Conservation (phyloP, 53 echinoderm and acorn worm genomes). For the Paracentrotus lividus region DNA sequence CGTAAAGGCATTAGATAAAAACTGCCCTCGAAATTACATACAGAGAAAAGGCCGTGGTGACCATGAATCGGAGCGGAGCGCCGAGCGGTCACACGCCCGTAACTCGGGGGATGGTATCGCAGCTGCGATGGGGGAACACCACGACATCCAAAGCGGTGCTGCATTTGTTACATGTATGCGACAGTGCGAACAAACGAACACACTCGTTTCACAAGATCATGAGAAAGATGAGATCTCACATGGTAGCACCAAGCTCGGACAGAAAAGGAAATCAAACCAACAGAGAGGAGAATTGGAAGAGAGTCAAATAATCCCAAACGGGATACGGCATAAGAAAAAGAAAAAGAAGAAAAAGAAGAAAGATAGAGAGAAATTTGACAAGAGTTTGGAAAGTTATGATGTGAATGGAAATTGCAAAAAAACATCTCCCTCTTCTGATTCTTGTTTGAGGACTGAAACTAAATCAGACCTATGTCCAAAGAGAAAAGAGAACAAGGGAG, state of each 20-base stretch:
- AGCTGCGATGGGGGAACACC: conserved; percentile 36
- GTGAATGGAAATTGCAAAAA: conserved; percentile 43
- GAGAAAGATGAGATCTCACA: background rate
- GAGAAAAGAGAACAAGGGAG: conserved; percentile 11
- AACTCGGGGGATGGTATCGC: background rate
- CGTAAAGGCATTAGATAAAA: background rate
- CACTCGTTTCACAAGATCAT: background rate
- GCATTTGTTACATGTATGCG: background rate
- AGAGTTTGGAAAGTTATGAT: conserved; percentile 4
- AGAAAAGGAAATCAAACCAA: background rate
- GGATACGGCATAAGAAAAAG: conserved; percentile 43
- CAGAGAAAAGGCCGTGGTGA: background rate
- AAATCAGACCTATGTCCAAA: conserved; percentile 8
- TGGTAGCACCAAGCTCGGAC: background rate
- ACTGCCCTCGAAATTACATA: background rate
- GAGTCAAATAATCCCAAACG: background rate
- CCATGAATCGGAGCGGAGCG: conserved; percentile 20
- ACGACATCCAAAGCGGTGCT: background rate
- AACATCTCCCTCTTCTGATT: background rate
- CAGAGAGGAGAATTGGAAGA: background rate
- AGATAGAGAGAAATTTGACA: background rate
- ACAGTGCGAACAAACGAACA: conserved; percentile 38
- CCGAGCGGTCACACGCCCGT: background rate
- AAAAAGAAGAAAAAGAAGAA: conserved; percentile 59
- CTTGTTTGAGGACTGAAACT: background rate